Conservation (phyloP, 2,113 vertebrate species). For the Xiphophorus couchianus region DNA sequence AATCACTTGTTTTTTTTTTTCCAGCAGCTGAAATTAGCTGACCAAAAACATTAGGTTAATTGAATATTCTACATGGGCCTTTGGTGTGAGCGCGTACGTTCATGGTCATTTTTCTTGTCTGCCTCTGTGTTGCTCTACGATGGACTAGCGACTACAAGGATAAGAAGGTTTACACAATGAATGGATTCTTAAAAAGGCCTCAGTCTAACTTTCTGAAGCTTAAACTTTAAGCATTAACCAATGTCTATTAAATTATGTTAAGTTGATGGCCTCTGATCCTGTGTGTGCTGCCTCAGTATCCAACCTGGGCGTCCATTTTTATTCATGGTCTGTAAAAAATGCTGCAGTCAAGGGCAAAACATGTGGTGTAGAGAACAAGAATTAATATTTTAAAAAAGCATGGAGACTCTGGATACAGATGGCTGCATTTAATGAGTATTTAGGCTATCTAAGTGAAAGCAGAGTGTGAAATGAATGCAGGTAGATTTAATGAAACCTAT, state of each 20-base stretch:
- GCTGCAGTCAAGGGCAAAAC: constrained; percentile 72
- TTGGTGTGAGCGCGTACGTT: no score
- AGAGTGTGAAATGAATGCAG: constrained; percentile 67
- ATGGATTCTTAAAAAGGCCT: no score
- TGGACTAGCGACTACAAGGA: no score
- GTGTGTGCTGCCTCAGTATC: constrained; percentile 47
- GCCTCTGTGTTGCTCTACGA: no score
- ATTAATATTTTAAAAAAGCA: constrained; percentile 60
- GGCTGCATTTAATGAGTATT: constrained; percentile 78
- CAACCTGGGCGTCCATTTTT: constrained; percentile 56
- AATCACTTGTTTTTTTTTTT: no score
- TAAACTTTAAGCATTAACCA: background rate
- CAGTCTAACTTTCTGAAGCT: background rate
- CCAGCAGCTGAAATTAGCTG: no score
- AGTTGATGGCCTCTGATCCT: constrained; percentile 58
- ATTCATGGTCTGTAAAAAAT: constrained; percentile 58
- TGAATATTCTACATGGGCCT: no score
- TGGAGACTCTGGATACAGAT: constrained; percentile 69
- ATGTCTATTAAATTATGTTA: constrained; percentile 34
- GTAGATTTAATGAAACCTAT: constrained; percentile 21
- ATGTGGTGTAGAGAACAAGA: constrained; percentile 54
- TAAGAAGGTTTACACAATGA: no score
- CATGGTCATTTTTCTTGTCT: no score
- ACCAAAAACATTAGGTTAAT: no score
- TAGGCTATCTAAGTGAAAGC: constrained; percentile 67